Conservation (phyloP, 2,888 invertebrate genomes). For the Zootermopsis nevadensis region DNA sequence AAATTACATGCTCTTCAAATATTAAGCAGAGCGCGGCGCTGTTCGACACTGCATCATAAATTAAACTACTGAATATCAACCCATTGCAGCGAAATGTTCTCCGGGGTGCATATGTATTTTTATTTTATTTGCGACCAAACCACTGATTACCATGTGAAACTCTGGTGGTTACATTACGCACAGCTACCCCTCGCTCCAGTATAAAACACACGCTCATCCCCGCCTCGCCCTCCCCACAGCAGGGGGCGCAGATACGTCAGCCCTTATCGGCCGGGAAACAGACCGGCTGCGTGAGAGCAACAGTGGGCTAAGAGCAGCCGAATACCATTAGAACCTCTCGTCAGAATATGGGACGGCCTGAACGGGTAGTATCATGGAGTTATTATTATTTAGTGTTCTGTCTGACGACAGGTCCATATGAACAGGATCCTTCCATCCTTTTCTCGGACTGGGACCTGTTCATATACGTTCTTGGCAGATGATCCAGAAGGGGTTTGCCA, state of each 20-base stretch:
- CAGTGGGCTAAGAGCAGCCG: neutral
- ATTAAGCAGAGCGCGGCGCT: no score
- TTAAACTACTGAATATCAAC: neutral
- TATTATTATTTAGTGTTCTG: no score
- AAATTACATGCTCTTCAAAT: no score
- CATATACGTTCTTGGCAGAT: no score
- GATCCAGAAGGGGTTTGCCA: no score
- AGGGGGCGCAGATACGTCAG: conserved; percentile 20
- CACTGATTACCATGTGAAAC: neutral
- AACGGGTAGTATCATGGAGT: no score
- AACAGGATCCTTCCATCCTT: no score
- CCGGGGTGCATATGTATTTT: neutral
- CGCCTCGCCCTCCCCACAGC: neutral
- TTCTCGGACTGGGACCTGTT: no score
- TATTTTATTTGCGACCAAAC: neutral
- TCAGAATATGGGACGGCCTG: no score
- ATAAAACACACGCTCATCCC: neutral
- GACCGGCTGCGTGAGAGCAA: neutral
- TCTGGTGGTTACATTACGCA: neutral
- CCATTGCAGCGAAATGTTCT: neutral
- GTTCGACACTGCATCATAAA: neutral
- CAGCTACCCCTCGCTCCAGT: neutral
- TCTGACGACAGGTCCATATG: no score
- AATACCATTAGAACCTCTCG: neutral
- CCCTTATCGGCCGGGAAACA: conserved; percentile 36